These are phyloP conservation scores for Drosophila pegasa DNA, from an alignment of 2,888 invertebrate species.

Conservation along the genomic window DNA sequence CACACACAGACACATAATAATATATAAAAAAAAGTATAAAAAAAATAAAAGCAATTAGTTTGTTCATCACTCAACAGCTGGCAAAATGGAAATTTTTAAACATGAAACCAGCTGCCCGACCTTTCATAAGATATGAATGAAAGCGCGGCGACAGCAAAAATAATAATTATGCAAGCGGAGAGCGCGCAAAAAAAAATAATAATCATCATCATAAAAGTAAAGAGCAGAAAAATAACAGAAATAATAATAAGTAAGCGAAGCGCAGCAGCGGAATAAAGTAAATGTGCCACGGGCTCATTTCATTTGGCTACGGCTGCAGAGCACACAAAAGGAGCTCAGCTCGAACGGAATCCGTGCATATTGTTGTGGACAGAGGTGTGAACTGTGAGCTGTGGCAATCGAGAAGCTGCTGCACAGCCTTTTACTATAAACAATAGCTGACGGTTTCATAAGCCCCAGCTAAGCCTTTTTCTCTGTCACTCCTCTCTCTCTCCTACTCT, in stretches of 20 bases:
- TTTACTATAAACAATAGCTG: constrained; percentile 1
- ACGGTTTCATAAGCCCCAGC: background rate
- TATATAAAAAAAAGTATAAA: constrained; percentile 53
- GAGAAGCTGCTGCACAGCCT: background rate
- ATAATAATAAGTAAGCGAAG: constrained; percentile 35
- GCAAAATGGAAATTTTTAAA: constrained; percentile 70
- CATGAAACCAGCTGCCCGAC: constrained; percentile 23
- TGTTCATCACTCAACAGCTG: constrained; percentile 81
- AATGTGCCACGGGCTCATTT: constrained; percentile 61
- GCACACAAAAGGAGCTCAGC: constrained; percentile 29
- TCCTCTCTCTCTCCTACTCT: background rate
- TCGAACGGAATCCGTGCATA: background rate
- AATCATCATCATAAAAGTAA: constrained; percentile 32
- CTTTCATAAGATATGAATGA: constrained; percentile 30
- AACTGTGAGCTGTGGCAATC: constrained; percentile 2
- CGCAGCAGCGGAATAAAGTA: constrained; percentile 53
- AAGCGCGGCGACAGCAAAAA: constrained; percentile 57
- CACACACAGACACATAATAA: constrained; percentile 7
- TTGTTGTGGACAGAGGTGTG: constrained; percentile 24
- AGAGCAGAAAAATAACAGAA: constrained; percentile 18
- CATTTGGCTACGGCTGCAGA: constrained; percentile 22
- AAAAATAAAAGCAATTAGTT: constrained; percentile 81
- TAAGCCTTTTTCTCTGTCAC: background rate
- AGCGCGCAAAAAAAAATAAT: background rate
- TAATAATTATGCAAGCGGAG: constrained; percentile 69